Percentiles rank a stretch among this genome's conserved stretches.
Conservation (phyloP, 1,140 invertebrate species). For the Eurosta solidaginis region DNA sequence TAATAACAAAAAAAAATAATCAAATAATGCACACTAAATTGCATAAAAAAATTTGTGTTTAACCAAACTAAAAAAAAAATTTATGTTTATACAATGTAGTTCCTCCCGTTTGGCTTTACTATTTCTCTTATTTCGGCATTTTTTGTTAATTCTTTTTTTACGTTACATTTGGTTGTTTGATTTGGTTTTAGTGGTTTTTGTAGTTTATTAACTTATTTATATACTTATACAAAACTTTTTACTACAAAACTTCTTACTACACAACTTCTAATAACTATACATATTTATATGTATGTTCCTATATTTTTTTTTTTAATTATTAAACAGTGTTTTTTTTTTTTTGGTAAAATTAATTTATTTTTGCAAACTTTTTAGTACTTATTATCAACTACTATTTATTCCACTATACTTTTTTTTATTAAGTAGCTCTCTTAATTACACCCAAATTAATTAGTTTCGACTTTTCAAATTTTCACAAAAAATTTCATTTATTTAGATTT, state of each 20-base stretch:
- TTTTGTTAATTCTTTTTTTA: background rate
- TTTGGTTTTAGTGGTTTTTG: background rate
- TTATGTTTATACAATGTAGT: background rate
- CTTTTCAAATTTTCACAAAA: background rate
- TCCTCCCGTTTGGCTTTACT: constrained; percentile 12
- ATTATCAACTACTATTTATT: too few species aligned
- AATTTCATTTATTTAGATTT: constrained; percentile 62
- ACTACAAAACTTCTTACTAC: too few species aligned
- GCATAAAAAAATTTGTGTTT: background rate
- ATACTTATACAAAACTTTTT: too few species aligned
- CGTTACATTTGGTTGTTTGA: background rate
- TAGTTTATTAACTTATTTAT: background rate
- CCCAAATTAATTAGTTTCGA: background rate
- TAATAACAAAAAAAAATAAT: too few species aligned
- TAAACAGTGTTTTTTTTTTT: too few species aligned
- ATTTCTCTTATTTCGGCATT: background rate
- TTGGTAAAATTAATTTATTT: too few species aligned
- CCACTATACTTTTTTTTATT: too few species aligned
- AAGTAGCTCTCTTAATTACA: background rate
- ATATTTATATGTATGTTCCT: too few species aligned
- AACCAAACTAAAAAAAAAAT: background rate
- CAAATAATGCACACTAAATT: background rate
- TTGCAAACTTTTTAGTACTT: too few species aligned
- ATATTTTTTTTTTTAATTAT: too few species aligned
- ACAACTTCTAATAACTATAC: too few species aligned